Base-by-base conservation (phyloP, 2,113 vertebrate species). In the Ahaetulla prasina region DNA sequence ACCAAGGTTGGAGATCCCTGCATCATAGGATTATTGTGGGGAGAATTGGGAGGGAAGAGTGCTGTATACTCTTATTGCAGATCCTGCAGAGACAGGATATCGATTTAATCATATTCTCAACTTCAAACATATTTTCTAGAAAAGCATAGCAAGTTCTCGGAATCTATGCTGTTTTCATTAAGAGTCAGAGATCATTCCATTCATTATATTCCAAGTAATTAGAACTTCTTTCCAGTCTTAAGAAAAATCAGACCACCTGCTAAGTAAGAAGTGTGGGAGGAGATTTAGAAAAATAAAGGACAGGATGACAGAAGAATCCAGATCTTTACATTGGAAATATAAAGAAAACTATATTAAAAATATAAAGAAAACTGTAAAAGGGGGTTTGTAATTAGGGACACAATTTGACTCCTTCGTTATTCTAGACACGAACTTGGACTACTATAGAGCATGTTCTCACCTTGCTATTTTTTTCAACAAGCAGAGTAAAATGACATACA, bases 401-500 rank as follows among this genome's bases (percentile, higher is more conserved):
- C 7, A 0, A 84, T 43, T 89, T n/a, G 8, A 39, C 9, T 12
- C 9, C 45, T 52, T 68, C 2, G 16, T 87, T 90, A 39, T 54
- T 74, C 12, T 16, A 16, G 47, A 50, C 35, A 22, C 16, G 43
- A 88, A 35, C 20, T 88, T 5, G 23, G 4, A 35, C 16, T 2
- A 11, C 43, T 55, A 50, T 6, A 50, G 4, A 43, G 22, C 18
- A 35, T 43, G n/a, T 6, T 85, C 55, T 89, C 9, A 45, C 27
- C 8, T 27, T 80, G 52, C 8, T 53, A 47, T 89, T 92, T 88
- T 20, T 16, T 88, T 35, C 52, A 22, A 22, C 43, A 80, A 43
- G 12, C 93, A 54, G 90, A 94, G 55, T n/a, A 0, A 92, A 94
- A 92, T 91, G 49, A 20, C 0, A 89, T 57, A 80, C n/a, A 96